These are phyloP conservation scores for Eciton burchellii DNA, from an alignment of 1,140 invertebrate species.

Conservation along the genomic window DNA sequence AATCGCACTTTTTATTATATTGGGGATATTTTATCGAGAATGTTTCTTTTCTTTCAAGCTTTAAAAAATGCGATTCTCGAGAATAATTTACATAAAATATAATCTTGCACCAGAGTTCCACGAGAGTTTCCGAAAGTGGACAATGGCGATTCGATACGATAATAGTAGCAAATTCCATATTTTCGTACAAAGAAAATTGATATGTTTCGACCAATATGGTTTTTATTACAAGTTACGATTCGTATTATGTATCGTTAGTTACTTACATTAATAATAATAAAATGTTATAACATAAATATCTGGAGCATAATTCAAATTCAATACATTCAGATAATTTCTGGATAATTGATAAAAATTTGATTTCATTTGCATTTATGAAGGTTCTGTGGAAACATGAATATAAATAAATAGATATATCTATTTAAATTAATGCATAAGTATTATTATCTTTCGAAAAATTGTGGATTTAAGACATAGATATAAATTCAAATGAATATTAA, in stretches of 20 bases:
- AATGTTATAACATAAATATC: conserved; percentile 41
- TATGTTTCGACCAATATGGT: conserved; percentile 58
- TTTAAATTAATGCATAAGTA: too few relatives aligned
- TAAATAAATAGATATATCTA: too few relatives aligned
- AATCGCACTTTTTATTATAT: too few relatives aligned
- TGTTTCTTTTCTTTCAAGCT: too few relatives aligned
- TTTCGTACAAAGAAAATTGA: conserved; percentile 27
- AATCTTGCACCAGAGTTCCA: not conserved
- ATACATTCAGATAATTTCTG: too few relatives aligned
- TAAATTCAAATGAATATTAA: conserved; percentile 18
- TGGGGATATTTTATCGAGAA: too few relatives aligned
- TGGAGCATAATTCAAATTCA: too few relatives aligned
- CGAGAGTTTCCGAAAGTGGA: too few relatives aligned
- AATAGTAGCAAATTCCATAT: too few relatives aligned
- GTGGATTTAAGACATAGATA: not conserved
- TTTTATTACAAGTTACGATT: conserved; percentile 66
- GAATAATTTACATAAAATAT: too few relatives aligned
- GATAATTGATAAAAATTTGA: conserved; percentile 18
- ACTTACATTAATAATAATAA: conserved; percentile 60
- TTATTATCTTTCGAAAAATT: conserved; percentile 1
- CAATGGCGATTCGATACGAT: too few relatives aligned
- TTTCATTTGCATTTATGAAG: not conserved
- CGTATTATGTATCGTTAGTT: conserved; percentile 48
- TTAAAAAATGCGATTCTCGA: too few relatives aligned
- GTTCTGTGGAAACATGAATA: conserved; percentile 5